phyloP scores from a whole-genome alignment of 2,888 invertebrate species.

The Neoitamus cyanurus region DNA sequence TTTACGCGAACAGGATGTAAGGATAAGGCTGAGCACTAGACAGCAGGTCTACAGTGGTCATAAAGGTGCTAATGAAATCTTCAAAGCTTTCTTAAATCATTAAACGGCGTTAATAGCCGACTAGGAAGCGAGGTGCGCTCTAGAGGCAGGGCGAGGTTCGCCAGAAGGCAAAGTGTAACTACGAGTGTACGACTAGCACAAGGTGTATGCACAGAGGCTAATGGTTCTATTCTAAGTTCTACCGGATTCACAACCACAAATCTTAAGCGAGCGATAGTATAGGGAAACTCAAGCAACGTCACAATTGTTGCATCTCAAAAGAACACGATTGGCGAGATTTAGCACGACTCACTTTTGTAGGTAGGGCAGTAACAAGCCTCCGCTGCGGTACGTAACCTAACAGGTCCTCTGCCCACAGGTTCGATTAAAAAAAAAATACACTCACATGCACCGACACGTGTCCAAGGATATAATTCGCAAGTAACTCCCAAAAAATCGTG shows the following conservation, averaged over 20 bases:
- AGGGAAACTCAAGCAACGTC: background rate
- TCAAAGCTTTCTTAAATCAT: background rate
- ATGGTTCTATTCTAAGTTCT: background rate
- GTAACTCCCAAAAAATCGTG: background rate
- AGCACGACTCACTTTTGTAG: background rate
- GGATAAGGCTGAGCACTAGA: background rate
- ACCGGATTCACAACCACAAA: constrained; percentile 43
- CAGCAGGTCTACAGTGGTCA: background rate
- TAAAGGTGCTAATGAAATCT: constrained; percentile 21
- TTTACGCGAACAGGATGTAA: constrained; percentile 33
- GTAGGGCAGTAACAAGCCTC: too few species aligned
- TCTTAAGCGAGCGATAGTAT: constrained; percentile 41
- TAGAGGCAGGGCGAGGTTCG: background rate
- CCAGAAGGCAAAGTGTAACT: background rate
- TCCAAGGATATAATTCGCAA: background rate
- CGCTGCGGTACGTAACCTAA: background rate
- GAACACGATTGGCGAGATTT: background rate
- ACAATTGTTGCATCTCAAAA: background rate
- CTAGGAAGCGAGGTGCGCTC: too few species aligned
- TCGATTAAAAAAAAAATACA: background rate
- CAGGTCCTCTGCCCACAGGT: background rate
- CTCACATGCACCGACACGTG: constrained; percentile 31
- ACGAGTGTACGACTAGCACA: background rate
- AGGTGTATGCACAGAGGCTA: constrained; percentile 4
- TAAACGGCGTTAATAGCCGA: background rate